These are phyloP conservation scores for Lamproptera curius DNA, from an alignment of 2,888 invertebrate genomes.

Conservation along the genomic window DNA sequence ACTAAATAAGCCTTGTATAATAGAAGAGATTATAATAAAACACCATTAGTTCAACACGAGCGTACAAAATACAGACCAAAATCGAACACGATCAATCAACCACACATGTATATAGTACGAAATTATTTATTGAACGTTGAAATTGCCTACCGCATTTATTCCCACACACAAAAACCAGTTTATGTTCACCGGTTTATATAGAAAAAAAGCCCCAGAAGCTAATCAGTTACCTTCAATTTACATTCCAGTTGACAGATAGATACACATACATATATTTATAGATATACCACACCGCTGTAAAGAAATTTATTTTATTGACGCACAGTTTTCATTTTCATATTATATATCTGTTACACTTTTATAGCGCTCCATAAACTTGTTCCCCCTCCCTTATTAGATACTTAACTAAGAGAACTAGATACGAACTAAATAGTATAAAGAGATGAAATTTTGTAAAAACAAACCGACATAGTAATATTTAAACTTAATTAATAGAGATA, in stretches of 20 bases:
- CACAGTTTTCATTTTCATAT: slow-evolving; percentile 40
- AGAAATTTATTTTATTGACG: slow-evolving; percentile 34
- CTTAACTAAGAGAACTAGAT: slow-evolving; percentile 47
- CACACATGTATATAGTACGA: slow-evolving; percentile 48
- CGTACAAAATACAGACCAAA: slow-evolving; percentile 76
- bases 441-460: slow-evolving; percentile 42
- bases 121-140: slow-evolving; percentile 63
- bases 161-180: slow-evolving; percentile 8
- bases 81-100: slow-evolving; percentile 49
- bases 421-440: slow-evolving; percentile 59
- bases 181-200: slow-evolving; percentile 37
- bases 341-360: slow-evolving; percentile 46
- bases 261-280: slow-evolving; percentile 30
- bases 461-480: slow-evolving; percentile 34
- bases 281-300: slow-evolving; percentile 27
- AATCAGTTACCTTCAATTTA: slow-evolving; percentile 52
- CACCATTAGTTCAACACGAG: slow-evolving; percentile 65
- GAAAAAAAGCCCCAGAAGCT: slow-evolving; percentile 69
- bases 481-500: slow-evolving; percentile 44
- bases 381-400: slow-evolving; percentile 38
- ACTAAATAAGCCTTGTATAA: slow-evolving; percentile 36
- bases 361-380: slow-evolving; percentile 29
- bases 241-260: slow-evolving; percentile 50
- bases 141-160: slow-evolving; percentile 35
- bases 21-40: slow-evolving; percentile 29